These are phyloP conservation scores for Philypnodon macrostomus DNA, from an alignment of 2,797 vertebrate genomes.

Conservation along the genomic window DNA sequence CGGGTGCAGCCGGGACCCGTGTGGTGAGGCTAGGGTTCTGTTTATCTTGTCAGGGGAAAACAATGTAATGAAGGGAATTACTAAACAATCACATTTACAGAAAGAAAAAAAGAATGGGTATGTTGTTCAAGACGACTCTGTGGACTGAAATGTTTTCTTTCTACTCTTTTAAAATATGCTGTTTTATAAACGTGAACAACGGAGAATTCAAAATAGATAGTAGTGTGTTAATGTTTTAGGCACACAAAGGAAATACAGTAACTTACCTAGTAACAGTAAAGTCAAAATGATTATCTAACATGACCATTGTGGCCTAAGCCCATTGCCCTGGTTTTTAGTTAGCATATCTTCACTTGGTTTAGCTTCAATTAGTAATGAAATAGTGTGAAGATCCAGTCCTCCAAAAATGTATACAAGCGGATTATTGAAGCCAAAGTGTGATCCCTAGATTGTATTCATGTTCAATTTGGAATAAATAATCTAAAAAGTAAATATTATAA, in stretches of 20 bases:
- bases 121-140: constrained; percentile 18
- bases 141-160: constrained; percentile 18
- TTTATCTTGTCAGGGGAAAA: constrained; percentile 47
- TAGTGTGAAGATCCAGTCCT: too few species aligned
- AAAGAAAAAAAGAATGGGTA: constrained; percentile 23
- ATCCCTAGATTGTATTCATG: too few species aligned
- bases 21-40: constrained; percentile 47
- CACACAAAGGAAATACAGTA: too few species aligned
- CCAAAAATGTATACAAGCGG: too few species aligned
- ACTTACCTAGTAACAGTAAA: background rate
- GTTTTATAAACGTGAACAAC: constrained; percentile 11
- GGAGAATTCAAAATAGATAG: background rate
- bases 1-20: constrained; percentile 45
- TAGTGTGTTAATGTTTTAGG: too few species aligned
- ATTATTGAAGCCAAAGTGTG: too few species aligned
- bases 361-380: too few species aligned
- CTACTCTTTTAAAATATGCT: constrained; percentile 12
- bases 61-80: constrained; percentile 61
- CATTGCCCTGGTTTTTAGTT: too few species aligned
- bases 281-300: background rate
- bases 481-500: too few species aligned
- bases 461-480: too few species aligned
- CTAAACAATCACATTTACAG: constrained; percentile 51
- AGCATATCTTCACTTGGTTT: too few species aligned
- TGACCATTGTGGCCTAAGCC: too few species aligned